Percentiles rank a stretch among this genome's conserved stretches.
These are phyloP conservation scores for Antitype chi DNA, from an alignment of 2,888 invertebrate species.

Conservation along the genomic window DNA sequence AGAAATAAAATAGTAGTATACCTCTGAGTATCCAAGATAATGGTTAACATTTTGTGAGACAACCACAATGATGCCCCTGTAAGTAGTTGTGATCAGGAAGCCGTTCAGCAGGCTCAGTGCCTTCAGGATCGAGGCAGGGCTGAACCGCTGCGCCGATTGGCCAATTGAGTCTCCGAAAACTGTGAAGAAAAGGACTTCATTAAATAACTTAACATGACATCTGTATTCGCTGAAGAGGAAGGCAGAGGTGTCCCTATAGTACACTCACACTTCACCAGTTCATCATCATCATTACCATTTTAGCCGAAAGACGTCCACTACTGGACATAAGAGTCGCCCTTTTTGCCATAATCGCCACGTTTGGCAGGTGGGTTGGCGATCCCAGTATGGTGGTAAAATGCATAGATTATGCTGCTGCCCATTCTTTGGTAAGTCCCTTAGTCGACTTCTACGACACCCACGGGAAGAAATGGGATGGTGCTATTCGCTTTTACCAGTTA, in stretches of 20 bases:
- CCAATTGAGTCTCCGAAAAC: conserved; percentile 93
- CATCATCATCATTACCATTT: not conserved
- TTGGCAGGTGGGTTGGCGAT: no score
- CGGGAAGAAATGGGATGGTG: no score
- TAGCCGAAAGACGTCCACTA: not conserved
- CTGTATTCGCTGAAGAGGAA: no score
- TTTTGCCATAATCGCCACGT: no score
- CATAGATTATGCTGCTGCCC: no score
- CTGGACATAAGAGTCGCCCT: not conserved
- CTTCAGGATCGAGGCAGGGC: conserved; percentile 87
- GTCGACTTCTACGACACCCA: no score
- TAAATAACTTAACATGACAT: conserved; percentile 2
- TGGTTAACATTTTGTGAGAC: conserved; percentile 95
- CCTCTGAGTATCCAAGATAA: conserved; percentile 95
- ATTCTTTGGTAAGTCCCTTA: no score
- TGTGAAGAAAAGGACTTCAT: conserved; percentile 62
- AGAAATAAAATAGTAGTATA: conserved; percentile 69
- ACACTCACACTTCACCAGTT: not conserved
- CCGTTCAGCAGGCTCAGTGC: conserved; percentile 93
- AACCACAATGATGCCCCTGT: conserved; percentile 95
- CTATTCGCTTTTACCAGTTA: no score
- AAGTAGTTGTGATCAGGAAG: conserved; percentile 94
- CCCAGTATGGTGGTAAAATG: no score
- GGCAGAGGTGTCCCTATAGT: not conserved
- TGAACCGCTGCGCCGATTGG: conserved; percentile 86